Evolutionary conservation across 2,113 vertebrate species (phyloP).

Genomic region (Galbula dea): DNA sequence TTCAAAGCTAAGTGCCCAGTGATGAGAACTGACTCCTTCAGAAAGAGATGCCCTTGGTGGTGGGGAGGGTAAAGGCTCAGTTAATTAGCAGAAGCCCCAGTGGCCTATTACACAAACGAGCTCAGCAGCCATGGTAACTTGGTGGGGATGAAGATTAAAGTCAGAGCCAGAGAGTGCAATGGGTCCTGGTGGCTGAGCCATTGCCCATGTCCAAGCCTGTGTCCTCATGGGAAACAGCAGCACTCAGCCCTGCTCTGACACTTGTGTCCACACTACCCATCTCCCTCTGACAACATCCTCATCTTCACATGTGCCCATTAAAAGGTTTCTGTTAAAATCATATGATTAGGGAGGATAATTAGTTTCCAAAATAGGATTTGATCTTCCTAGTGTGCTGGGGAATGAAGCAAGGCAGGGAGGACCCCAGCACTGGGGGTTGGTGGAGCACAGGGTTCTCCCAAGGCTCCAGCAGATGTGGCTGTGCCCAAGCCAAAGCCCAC

Average conservation of each 20-base stretch:
- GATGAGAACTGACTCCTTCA: neutral
- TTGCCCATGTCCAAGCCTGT: neutral
- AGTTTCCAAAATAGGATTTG: neutral
- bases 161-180: rapidly evolving
- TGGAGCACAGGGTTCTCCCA: no score
- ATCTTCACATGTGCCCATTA: rapidly evolving
- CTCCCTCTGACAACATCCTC: neutral
- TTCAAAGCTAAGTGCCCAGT: neutral
- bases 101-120: neutral
- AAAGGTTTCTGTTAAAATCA: neutral
- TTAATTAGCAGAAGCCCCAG: neutral
- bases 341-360: neutral
- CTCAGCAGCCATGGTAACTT: neutral
- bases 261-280: neutral
- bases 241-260: neutral
- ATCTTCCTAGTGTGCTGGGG: neutral
- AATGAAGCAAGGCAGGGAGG: neutral
- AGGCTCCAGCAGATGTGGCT: neutral
- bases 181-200: neutral
- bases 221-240: no score
- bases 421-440: rapidly evolving
- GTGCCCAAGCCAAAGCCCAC: neutral
- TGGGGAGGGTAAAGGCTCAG: rapidly evolving
- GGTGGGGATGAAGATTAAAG: neutral
- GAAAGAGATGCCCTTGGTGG: neutral